These are phyloP conservation scores for Subanguina moxae DNA, from an alignment of 1,140 invertebrate genomes.

Conservation along the genomic window DNA sequence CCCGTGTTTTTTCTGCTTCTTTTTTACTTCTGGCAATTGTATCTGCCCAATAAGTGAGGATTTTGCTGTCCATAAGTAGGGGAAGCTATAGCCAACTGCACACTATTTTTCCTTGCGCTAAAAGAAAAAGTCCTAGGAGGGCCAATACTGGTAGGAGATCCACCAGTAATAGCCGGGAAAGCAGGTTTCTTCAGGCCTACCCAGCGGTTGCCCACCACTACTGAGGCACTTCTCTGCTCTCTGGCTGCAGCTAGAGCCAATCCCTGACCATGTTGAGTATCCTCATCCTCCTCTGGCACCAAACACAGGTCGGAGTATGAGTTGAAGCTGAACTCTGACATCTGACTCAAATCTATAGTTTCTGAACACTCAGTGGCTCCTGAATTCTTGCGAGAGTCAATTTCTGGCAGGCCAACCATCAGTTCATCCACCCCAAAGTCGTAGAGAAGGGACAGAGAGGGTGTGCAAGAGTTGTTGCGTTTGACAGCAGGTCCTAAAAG, in stretches of 20 bases:
- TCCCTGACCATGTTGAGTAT: not conserved
- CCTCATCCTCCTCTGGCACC: constrained; percentile 2
- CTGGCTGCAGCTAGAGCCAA: not conserved
- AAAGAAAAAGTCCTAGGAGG: not conserved
- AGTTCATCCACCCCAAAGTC: constrained; percentile 7
- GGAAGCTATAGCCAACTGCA: not conserved
- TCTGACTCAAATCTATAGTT: constrained; percentile 15
- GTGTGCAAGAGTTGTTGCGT: constrained; percentile 24
- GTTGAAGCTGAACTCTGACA: constrained; percentile 13
- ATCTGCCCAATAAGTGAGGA: too few species aligned
- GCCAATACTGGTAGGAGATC: too few species aligned
- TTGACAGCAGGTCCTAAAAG: not conserved
- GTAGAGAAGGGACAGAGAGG: constrained; percentile 16
- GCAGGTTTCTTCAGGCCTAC: too few species aligned
- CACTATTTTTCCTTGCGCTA: not conserved
- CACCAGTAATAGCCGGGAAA: too few species aligned
- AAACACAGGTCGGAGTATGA: not conserved
- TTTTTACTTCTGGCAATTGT: too few species aligned
- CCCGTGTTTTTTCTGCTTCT: too few species aligned
- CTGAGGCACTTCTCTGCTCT: constrained; percentile 1
- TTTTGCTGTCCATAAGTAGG: too few species aligned
- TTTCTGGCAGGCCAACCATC: not conserved
- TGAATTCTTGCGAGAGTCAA: constrained; percentile 4
- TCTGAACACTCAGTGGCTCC: constrained; percentile 8
- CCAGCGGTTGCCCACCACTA: not conserved